These are phyloP conservation scores for Diceros bicornis DNA, from an alignment of 2,797 vertebrate genomes.

Conservation along the genomic window DNA sequence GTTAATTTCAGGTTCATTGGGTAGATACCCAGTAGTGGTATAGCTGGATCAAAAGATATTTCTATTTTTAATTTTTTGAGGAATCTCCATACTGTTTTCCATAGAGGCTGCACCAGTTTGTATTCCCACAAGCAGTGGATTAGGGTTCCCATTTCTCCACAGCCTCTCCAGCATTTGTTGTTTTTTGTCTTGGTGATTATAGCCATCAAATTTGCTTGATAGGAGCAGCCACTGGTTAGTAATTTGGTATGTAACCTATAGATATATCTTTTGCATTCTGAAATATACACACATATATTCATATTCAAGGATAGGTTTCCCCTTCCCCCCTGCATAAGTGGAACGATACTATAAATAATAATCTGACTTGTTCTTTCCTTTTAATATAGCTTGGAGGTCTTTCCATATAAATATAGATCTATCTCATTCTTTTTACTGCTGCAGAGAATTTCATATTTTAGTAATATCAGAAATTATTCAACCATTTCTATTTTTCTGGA, in stretches of 20 bases:
- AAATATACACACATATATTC: neutral
- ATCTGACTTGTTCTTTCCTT: neutral
- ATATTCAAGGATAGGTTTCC: neutral
- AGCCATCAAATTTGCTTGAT: neutral
- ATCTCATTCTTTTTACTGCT: neutral
- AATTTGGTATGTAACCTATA: neutral
- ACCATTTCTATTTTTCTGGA: neutral
- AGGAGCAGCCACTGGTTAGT: neutral
- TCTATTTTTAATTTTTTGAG: no score
- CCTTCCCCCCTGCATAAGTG: neutral
- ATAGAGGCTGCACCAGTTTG: no score
- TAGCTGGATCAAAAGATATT: no score
- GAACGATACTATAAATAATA: neutral
- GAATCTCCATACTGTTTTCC: no score
- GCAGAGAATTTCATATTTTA: constrained; percentile 7
- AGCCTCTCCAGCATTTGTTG: no score
- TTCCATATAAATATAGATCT: neutral
- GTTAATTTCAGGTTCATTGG: no score
- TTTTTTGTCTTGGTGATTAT: no score
- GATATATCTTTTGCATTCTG: constrained; percentile 3
- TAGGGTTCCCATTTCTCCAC: no score
- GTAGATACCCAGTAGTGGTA: no score
- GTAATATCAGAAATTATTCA: neutral
- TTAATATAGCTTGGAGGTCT: constrained; percentile 24
- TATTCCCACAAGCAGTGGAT: no score